phyloP scores from a whole-genome alignment of 2,888 invertebrate genomes.

The Therioaphis trifolii region DNA sequence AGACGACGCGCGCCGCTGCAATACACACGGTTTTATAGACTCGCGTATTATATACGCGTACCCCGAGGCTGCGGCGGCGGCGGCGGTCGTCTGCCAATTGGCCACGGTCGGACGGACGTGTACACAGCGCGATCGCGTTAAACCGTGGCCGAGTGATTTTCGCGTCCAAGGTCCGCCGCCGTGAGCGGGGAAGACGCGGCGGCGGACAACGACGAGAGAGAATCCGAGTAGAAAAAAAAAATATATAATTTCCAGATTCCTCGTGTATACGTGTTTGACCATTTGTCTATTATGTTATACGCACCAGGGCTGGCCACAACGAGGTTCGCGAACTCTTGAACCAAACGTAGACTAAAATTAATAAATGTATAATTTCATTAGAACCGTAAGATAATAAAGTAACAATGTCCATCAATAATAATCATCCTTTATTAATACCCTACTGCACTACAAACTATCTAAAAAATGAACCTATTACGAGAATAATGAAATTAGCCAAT shows the following conservation, averaged over 20 bases:
- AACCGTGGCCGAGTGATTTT: slow-evolving; percentile 59
- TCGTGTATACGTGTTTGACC: slow-evolving; percentile 31
- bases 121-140: slow-evolving; percentile 58
- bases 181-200: neutral
- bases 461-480: too few species aligned
- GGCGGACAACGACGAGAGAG: neutral
- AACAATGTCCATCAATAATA: too few species aligned
- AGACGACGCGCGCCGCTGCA: slow-evolving; percentile 7
- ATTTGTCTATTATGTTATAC: slow-evolving; percentile 1
- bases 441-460: too few species aligned
- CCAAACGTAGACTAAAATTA: too few species aligned
- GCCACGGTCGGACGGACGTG: slow-evolving; percentile 53
- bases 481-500: too few species aligned
- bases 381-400: too few species aligned
- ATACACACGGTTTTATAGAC: neutral
- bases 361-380: too few species aligned
- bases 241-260: slow-evolving; percentile 49
- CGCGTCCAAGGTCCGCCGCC: slow-evolving; percentile 47
- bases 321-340: too few species aligned
- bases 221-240: neutral
- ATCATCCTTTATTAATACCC: too few species aligned
- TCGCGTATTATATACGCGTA: neutral
- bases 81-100: slow-evolving; percentile 53
- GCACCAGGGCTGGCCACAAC: too few species aligned
- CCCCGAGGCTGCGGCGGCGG: slow-evolving; percentile 9